Percentiles rank a stretch among this genome's conserved stretches.
phyloP scores from a whole-genome alignment of 2,888 invertebrate species.

The Shargacucullia verbasci region DNA sequence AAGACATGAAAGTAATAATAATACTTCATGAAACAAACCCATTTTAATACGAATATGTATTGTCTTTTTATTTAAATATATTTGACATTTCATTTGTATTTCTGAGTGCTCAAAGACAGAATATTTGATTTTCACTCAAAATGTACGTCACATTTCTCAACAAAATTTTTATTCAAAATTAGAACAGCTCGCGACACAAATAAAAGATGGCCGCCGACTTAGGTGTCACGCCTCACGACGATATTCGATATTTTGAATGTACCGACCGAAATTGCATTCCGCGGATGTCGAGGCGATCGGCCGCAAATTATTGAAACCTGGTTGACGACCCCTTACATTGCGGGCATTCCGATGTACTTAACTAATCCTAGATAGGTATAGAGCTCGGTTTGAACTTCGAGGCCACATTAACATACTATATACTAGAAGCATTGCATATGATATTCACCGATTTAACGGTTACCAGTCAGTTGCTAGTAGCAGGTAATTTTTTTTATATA shows the following conservation, averaged over 20 bases:
- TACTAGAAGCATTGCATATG: too few species aligned
- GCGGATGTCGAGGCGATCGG: conserved; percentile 30
- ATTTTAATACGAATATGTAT: too few species aligned
- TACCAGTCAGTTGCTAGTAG: too few species aligned
- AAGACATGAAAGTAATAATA: too few species aligned
- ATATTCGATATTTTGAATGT: conserved; percentile 48
- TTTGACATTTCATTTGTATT: too few species aligned
- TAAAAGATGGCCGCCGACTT: conserved; percentile 24
- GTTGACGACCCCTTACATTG: conserved; percentile 39
- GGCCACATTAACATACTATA: too few species aligned
- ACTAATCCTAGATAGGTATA: conserved; percentile 26
- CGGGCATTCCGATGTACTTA: conserved; percentile 38
- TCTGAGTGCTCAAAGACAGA: too few species aligned
- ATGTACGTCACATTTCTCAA: not conserved
- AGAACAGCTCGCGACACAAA: conserved; percentile 3
- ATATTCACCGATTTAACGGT: too few species aligned
- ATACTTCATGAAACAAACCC: too few species aligned
- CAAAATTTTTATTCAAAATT: conserved; percentile 2
- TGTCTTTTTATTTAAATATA: too few species aligned
- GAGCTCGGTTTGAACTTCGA: not conserved
- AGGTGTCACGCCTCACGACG: conserved; percentile 20
- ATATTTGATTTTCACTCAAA: too few species aligned
- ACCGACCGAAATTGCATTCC: conserved; percentile 51
- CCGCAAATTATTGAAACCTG: conserved; percentile 54
- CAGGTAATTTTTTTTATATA: too few species aligned